Evolutionary conservation across 2,113 vertebrate species (phyloP).

Genomic region (Tor tambroides): DNA sequence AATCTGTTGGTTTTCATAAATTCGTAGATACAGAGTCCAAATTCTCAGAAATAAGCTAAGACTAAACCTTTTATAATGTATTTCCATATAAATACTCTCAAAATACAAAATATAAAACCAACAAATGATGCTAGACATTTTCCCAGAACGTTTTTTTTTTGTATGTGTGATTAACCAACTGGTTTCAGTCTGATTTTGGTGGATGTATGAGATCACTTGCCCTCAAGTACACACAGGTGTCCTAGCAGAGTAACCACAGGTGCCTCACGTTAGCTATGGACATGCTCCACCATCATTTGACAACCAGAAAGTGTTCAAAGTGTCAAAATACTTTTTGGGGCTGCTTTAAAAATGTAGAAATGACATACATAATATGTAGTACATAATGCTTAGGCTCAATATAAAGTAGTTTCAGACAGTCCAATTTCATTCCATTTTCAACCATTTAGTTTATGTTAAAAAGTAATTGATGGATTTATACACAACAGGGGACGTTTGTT

Average conservation of each 20-base stretch:
- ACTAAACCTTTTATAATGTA: neutral
- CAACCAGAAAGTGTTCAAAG: neutral
- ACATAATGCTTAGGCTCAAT: neutral
- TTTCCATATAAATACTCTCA: neutral
- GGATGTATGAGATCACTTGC: neutral
- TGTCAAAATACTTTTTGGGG: neutral
- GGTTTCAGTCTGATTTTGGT: neutral
- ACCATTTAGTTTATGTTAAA: neutral
- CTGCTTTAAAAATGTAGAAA: neutral
- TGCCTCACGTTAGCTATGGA: neutral
- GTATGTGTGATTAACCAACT: neutral
- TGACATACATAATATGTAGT: neutral
- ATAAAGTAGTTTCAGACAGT: neutral
- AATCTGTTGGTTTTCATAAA: constrained; percentile 26
- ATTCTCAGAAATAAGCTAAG: neutral
- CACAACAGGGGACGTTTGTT: constrained; percentile 23
- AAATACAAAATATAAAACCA: neutral
- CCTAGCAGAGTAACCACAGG: neutral
- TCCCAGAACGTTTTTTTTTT: neutral
- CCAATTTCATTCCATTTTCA: neutral
- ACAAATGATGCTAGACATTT: neutral
- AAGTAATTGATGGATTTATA: neutral
- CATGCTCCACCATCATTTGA: neutral
- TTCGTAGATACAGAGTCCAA: constrained; percentile 18
- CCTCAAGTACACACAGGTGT: neutral